Evolutionary conservation across 2,797 vertebrate species (phyloP), one percentile per base, ranked within the genome.

Genomic region (Poecile montanus): DNA sequence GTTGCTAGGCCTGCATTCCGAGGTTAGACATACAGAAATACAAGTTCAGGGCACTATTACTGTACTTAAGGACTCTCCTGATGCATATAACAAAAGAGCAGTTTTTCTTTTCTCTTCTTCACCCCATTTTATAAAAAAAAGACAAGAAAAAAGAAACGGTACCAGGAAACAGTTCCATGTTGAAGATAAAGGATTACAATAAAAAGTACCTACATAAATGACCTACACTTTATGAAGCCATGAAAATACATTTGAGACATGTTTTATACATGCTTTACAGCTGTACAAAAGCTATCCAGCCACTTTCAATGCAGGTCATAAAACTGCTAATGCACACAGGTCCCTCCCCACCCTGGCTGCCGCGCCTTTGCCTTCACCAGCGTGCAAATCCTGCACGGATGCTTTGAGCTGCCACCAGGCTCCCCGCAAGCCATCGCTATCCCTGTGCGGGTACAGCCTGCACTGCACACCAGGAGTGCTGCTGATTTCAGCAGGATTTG

Each of bases 1-100:
- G 92, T 96, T 79, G 91, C 95, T 91, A 96, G 89, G 94, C 81
- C 95, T 96, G 82, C 87, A 95, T 96, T 97, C 93, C 90, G 71
- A 91, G 89, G 94, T 97, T 97, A 97, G 96, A 97, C 97, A 97
- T 94, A 97, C 57, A 95, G 94, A 98, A 98, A 97, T 94, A 97
- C 72, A 96, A 96, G 88, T 58, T 94, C 53, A 57, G 90, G 83
- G 94, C 77, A 93, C 85, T 88, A 92, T 86, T 91, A 96, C 94
- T 93, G 89, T 87, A 94, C 91, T 94, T 89, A 84, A 95, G 91
- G 95, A 93, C 95, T 97, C 97, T 96, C 97, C 72, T 92, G 93
- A 94, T 40, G 60, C 96, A 89, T 26, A 34, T 96, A 97, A 97
- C 54, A 92, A 90, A 96, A 75, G 61, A 48, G 89, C 65, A 88